Percentiles rank a stretch among this genome's conserved stretches.
phyloP scores from a whole-genome alignment of 2,113 vertebrate genomes.

The Motacilla tschutschensis region DNA sequence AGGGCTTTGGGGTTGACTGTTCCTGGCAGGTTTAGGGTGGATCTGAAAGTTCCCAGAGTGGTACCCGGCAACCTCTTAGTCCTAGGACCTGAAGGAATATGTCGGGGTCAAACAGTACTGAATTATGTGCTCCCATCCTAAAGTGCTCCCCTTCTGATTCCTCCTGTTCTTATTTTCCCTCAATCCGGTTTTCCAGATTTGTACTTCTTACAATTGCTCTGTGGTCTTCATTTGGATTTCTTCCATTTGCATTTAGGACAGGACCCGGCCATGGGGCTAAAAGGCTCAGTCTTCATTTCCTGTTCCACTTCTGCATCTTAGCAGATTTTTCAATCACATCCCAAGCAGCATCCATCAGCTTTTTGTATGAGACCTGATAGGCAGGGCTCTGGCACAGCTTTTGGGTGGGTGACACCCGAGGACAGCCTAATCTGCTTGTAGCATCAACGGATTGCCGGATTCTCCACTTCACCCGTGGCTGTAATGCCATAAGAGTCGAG shows the following conservation, averaged over 20 bases:
- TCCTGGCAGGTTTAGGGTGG: not conserved
- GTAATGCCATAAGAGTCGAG: not conserved
- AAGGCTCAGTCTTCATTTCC: conserved; percentile 17
- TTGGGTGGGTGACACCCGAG: not conserved
- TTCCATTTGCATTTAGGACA: not conserved
- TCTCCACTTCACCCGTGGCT: not conserved
- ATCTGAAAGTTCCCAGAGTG: not conserved
- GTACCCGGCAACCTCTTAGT: not conserved
- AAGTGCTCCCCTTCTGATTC: not conserved
- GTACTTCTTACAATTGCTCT: not conserved
- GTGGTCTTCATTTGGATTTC: not conserved
- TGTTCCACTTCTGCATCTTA: conserved; percentile 15
- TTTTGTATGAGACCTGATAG: not conserved
- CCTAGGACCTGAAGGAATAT: not conserved
- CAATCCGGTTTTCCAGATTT: not conserved
- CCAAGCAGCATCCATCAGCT: not conserved
- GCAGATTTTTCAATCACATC: conserved; percentile 1
- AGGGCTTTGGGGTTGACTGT: accelerated
- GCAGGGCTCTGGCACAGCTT: not conserved
- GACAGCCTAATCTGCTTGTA: conserved; percentile 25
- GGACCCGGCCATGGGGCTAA: not conserved
- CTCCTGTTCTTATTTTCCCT: not conserved
- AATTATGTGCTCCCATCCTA: not conserved
- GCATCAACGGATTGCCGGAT: not conserved
- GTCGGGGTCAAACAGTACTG: not conserved